Evolutionary conservation across 23 tunicate species (phyloP).

Genomic region (Corella eumyota): DNA sequence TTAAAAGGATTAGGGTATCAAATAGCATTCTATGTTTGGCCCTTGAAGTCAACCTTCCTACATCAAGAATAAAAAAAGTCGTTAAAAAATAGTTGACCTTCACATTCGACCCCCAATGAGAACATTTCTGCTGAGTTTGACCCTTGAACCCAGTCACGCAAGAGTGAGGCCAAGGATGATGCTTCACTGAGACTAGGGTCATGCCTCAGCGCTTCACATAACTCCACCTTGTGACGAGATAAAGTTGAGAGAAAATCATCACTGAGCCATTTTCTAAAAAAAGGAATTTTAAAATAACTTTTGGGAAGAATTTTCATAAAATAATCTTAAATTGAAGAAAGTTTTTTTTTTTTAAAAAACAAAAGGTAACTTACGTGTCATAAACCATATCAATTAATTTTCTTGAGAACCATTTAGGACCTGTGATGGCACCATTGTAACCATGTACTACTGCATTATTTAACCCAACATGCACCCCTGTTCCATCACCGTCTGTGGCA

Average conservation of each 20-base stretch:
- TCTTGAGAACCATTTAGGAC: conserved; percentile 78
- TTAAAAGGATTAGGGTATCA: no score
- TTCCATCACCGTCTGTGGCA: conserved; percentile 39
- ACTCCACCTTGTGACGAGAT: conserved; percentile 13
- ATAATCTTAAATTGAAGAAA: no score
- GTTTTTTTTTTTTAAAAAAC: no score
- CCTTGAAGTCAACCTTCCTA: no score
- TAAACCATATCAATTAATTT: conserved; percentile 49
- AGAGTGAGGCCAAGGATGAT: conserved; percentile 47
- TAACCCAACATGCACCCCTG: conserved; percentile 9
- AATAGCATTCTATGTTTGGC: no score
- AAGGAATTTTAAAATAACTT: not conserved
- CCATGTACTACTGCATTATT: conserved; percentile 17
- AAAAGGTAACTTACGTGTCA: conserved; percentile 48
- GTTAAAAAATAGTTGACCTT: no score
- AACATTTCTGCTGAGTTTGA: conserved; percentile 32
- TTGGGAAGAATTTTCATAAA: not conserved
- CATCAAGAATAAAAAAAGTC: no score
- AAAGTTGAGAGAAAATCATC: conserved; percentile 26
- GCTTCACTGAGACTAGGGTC: conserved; percentile 62
- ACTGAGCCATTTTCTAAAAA: conserved; percentile 57
- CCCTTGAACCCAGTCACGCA: conserved; percentile 79
- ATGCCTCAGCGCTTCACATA: conserved; percentile 22
- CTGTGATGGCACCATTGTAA: conserved; percentile 80
- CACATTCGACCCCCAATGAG: conserved; percentile 64